Evolutionary conservation across 1,140 invertebrate species (phyloP), one percentile per base, ranked within the genome.

Genomic region (Pygmarrhopalites habei): DNA sequence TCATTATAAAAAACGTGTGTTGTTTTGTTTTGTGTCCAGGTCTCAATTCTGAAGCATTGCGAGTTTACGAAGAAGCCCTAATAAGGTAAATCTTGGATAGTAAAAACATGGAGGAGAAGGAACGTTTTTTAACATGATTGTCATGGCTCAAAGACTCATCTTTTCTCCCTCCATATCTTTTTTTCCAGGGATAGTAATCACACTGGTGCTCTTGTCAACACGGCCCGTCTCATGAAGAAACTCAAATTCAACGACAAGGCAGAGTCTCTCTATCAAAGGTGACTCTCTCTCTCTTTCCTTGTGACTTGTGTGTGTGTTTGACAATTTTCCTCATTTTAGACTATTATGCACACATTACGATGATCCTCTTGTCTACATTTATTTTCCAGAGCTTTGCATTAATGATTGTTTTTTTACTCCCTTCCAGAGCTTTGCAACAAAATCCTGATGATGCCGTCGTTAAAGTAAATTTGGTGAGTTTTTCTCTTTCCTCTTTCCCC

Each of bases 251-350:
- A 70, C 47, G 64, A 71, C 23, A 70, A 74, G 51, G 74, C 74
- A 15, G 74, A 75, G 55, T 68, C 72, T 25, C 58, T 75, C 23
- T 75, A 75, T 62, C 71, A 73, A 61, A 74, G 72, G 74, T 75
- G 58, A 60, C 59, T 56, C 35, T n/a, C n/a, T n/a, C n/a, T n/a
- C n/a, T n/a, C n/a, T n/a, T n/a, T n/a, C 28, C 17, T 41, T 0
- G 0, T 19, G 32, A n/a, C 17, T 19, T 55, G 0, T 25, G 7
- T 63, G 47, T n/a, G n/a, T n/a, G n/a, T n/a, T n/a, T n/a, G n/a
- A n/a, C n/a, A n/a, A n/a, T n/a, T n/a, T n/a, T n/a, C n/a, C n/a
- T n/a, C n/a, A n/a, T n/a, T n/a, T n/a, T n/a, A n/a, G n/a, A n/a
- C n/a, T n/a, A n/a, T n/a, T 41, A n/a, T 12, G n/a, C 12, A 41